Conservation (phyloP, 2,113 vertebrate genomes). For the Vombatus ursinus region DNA sequence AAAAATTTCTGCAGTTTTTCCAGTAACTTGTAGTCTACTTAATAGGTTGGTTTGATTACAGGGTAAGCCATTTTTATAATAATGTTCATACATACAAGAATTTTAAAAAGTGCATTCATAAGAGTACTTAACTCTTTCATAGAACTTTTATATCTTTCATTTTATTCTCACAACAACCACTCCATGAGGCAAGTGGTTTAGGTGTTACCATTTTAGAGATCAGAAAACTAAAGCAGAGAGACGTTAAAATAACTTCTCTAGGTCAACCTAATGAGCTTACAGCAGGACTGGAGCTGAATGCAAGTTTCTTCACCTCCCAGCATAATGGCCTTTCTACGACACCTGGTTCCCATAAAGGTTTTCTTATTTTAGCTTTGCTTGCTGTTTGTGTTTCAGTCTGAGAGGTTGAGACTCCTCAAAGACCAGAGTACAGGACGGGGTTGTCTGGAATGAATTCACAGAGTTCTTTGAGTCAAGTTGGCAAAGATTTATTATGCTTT, state of each 20-base stretch:
- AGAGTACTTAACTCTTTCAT: not conserved
- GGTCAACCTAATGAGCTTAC: not conserved
- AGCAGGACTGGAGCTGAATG: not conserved
- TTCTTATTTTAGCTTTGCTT: not conserved
- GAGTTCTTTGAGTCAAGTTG: too few relatives aligned
- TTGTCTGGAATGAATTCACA: too few relatives aligned
- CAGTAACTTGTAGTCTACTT: not conserved
- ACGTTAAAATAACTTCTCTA: not conserved
- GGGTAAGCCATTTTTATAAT: not conserved
- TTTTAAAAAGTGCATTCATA: not conserved
- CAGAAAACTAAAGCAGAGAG: not conserved
- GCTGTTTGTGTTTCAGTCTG: too few relatives aligned
- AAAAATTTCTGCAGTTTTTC: not conserved
- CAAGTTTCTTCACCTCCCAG: not conserved
- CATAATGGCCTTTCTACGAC: not conserved
- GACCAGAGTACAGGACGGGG: too few relatives aligned
- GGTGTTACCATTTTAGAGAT: not conserved
- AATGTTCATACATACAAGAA: not conserved
- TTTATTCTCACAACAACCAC: not conserved
- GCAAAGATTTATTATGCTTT: too few relatives aligned
- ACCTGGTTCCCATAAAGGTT: not conserved
- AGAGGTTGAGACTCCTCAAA: too few relatives aligned
- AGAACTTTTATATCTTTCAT: not conserved
- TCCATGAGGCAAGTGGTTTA: not conserved
- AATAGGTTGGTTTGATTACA: not conserved